These are phyloP conservation scores for Chondrosia reniformis DNA, from an alignment of 37 sponge, comb jelly and placozoan species.

Conservation along the genomic window DNA sequence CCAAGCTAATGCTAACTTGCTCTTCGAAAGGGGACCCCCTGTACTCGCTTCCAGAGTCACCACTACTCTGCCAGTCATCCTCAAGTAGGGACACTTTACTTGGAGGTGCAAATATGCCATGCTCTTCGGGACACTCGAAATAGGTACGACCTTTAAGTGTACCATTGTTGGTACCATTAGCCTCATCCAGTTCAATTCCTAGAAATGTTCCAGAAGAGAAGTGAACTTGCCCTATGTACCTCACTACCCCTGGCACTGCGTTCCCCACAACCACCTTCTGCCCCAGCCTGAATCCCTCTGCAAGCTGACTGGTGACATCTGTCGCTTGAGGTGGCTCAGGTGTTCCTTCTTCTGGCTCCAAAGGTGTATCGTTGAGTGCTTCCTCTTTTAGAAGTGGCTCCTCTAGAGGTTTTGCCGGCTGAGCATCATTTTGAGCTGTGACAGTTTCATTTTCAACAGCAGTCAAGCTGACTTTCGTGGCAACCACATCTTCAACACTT, in stretches of 20 bases:
- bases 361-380: not conserved
- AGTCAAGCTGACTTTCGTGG: not conserved
- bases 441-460: not conserved
- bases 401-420: not conserved
- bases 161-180: constrained; percentile 53
- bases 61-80: not conserved
- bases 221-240: constrained; percentile 47
- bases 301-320: constrained; percentile 13
- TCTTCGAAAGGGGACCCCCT: not conserved
- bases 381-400: not conserved
- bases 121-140: constrained; percentile 39
- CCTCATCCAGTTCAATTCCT: constrained; percentile 48
- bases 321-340: not conserved
- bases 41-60: not conserved
- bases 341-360: not conserved
- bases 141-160: constrained; percentile 46
- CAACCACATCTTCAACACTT: not conserved
- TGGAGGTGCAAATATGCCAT: constrained; percentile 70
- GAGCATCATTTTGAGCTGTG: not conserved
- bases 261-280: constrained; percentile 51
- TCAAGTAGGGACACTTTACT: constrained; percentile 25
- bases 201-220: constrained; percentile 57
- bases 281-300: constrained; percentile 5
- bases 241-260: constrained; percentile 34
- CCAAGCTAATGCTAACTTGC: not conserved